A percentile compares a stretch with the other conserved stretches of the same genome.
Evolutionary conservation across 2,888 invertebrate species (phyloP).

Genomic region (Pilophorus perplexus): DNA sequence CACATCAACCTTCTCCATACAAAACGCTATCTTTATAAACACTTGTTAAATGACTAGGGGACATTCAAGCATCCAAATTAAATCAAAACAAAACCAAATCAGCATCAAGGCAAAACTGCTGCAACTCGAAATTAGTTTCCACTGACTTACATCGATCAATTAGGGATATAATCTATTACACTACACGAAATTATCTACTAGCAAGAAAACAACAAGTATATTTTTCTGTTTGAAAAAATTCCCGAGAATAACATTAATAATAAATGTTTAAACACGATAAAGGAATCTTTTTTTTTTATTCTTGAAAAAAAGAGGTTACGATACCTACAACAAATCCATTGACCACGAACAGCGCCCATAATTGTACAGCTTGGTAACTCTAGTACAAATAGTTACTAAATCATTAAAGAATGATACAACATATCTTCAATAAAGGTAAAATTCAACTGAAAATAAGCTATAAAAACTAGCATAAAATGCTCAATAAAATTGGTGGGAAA

Average conservation of each 20-base stretch:
- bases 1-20: too few species aligned
- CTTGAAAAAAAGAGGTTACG: too few species aligned
- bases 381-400: background rate
- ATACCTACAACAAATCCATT: slow-evolving; percentile 8
- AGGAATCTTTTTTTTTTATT: too few species aligned
- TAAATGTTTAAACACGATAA: slow-evolving; percentile 5
- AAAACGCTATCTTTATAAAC: too few species aligned
- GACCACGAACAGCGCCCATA: background rate
- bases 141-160: slow-evolving; percentile 13
- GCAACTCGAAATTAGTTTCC: background rate
- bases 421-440: background rate
- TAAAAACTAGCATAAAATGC: too few species aligned
- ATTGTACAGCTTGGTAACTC: slow-evolving; percentile 10
- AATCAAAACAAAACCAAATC: too few species aligned
- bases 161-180: background rate
- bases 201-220: slow-evolving; percentile 6
- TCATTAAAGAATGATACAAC: background rate
- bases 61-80: too few species aligned
- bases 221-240: slow-evolving; percentile 16
- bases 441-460: too few species aligned
- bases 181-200: slow-evolving; percentile 5
- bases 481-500: too few species aligned
- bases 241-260: slow-evolving; percentile 17
- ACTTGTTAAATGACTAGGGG: too few species aligned
- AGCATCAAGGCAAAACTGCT: slow-evolving; percentile 12